Percentiles rank a stretch among this genome's conserved stretches.
phyloP scores from a whole-genome alignment of 2,113 vertebrate genomes.

The Caranx ignobilis region DNA sequence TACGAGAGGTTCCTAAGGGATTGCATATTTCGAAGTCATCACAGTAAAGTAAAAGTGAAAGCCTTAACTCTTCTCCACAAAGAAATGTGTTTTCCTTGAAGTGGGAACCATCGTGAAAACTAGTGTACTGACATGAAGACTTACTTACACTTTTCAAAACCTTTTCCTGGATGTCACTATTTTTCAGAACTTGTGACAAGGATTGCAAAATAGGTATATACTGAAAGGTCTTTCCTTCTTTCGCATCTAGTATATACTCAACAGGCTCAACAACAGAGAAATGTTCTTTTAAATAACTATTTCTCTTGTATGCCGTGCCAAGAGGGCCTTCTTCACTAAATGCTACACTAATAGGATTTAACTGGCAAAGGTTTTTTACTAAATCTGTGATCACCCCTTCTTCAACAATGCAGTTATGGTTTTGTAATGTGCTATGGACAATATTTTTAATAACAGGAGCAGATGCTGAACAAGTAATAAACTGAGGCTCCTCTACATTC shows the following conservation, averaged over 20 bases:
- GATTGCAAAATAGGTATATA: conserved; percentile 52
- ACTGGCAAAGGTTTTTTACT: too few relatives aligned
- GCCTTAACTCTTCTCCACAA: not conserved
- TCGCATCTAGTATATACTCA: conserved; percentile 39
- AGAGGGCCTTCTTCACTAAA: conserved; percentile 47
- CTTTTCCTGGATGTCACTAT: conserved; percentile 40
- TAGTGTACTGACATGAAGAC: conserved; percentile 22
- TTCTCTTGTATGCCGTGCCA: conserved; percentile 42
- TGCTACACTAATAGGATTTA: conserved; percentile 11
- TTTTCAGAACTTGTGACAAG: conserved; percentile 52
- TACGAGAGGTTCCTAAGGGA: conserved; percentile 53
- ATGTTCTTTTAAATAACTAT: conserved; percentile 26
- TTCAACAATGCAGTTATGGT: conserved; percentile 49
- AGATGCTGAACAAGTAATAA: too few relatives aligned
- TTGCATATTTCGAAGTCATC: conserved; percentile 63
- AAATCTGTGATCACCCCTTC: conserved; percentile 48
- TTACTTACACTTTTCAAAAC: conserved; percentile 10
- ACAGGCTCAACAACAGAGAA: conserved; percentile 57
- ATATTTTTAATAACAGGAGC: conserved; percentile 55
- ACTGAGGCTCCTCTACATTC: conserved; percentile 55
- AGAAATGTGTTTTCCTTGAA: conserved; percentile 35
- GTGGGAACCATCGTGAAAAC: conserved; percentile 52
- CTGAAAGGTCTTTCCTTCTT: conserved; percentile 41
- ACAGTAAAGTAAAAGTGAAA: conserved; percentile 43
- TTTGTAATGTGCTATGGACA: conserved; percentile 35